Base-by-base conservation (phyloP, 2,888 invertebrate genomes). In the Drosophila emarginata region DNA sequence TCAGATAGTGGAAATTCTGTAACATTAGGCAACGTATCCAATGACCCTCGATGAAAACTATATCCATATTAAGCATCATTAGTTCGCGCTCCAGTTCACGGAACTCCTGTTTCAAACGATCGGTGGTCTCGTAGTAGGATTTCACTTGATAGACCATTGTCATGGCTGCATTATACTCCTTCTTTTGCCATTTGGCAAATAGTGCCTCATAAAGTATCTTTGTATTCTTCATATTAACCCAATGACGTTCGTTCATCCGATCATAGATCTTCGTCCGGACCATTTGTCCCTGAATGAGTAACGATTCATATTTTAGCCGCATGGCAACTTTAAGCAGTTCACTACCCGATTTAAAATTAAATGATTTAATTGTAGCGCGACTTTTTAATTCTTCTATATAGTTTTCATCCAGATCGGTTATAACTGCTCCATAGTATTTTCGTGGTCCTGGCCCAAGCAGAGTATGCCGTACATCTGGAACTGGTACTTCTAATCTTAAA, bases 1-100 rank as follows among this genome's bases (percentile, higher is more conserved):
- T 66, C 11, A 92, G 69, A 64, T 92, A 92, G 14, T 91, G 91
- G 40, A 92, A 92, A 64, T 92, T 92, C 75, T 92, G 92, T 59
- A 92, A 54, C 81, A 91, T 90, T 0, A 87, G 88, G 15, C 90
- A 86, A 1, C 87, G 85, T 50, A 90, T 89, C 91, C 91, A 91
- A 60, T 91, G 89, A 2, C 89, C 89, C 66, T 92, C 92, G 15
- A 90, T 89, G 26, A 90, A 91, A 3, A 91, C 90, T 51, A 92
- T 92, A 37, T 91, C 89, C 91, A 91, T 91, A 62, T 90, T 91
- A 2, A 91, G 67, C 61, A 86, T 78, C n/a, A 78, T 81, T 2
- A 77, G 76, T 18, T 86, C 71, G 1, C 89, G 88, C 59, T 86
- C 88, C 21, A 91, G 53, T 2, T 83, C 76, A 0, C 84, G 81